Conservation (phyloP, 2,888 invertebrate species). For the Harpalus rufipes region DNA sequence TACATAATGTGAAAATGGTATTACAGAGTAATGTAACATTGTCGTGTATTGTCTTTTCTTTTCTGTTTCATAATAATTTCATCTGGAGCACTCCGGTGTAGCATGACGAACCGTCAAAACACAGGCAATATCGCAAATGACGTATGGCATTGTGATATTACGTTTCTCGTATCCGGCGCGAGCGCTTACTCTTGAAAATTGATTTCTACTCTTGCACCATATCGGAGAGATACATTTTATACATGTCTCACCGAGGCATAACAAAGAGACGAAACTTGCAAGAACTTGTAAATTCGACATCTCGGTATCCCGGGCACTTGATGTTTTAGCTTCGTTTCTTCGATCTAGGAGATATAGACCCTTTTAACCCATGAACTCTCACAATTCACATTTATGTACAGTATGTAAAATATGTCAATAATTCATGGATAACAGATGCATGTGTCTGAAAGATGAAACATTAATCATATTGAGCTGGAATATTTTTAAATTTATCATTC, state of each 20-base stretch:
- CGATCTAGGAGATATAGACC: constrained; percentile 12
- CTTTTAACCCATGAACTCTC: not conserved
- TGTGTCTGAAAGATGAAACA: not conserved
- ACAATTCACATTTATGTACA: not conserved
- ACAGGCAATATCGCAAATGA: constrained; percentile 64
- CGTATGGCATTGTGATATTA: constrained; percentile 61
- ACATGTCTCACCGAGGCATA: constrained; percentile 39
- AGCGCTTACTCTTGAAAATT: constrained; percentile 51
- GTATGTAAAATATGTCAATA: not conserved
- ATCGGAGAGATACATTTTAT: constrained; percentile 50
- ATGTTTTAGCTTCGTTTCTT: constrained; percentile 38
- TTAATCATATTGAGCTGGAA: not conserved
- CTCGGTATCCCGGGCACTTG: constrained; percentile 2
- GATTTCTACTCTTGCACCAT: constrained; percentile 61
- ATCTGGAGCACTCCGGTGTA: constrained; percentile 38
- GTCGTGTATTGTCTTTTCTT: constrained; percentile 26
- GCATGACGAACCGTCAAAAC: constrained; percentile 63
- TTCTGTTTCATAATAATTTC: constrained; percentile 31
- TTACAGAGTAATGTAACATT: constrained; percentile 30
- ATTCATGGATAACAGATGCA: constrained; percentile 2
- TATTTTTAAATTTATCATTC: constrained; percentile 4
- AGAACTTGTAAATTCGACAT: constrained; percentile 38
- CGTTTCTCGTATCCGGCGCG: constrained; percentile 54
- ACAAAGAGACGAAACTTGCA: constrained; percentile 29
- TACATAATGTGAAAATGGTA: constrained; percentile 20